These are phyloP conservation scores for Malurus leucopterus DNA, from an alignment of 2,797 vertebrate genomes.

Conservation along the genomic window DNA sequence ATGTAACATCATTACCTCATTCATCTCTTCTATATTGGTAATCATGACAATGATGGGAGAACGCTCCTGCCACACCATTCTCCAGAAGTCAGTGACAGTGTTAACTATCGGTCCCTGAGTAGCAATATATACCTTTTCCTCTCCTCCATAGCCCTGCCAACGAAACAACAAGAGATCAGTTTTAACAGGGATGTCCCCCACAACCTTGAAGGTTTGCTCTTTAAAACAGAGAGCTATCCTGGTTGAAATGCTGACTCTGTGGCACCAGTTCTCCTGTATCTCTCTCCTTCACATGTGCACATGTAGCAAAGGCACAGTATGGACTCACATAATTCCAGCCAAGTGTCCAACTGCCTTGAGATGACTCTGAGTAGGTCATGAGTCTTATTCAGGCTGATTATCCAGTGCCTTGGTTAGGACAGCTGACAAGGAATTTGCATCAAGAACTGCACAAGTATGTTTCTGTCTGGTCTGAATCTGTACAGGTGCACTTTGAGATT, in stretches of 20 bases:
- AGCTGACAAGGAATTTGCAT: neutral
- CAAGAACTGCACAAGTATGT: neutral
- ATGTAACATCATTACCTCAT: slow-evolving; percentile 81
- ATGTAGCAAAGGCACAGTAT: neutral
- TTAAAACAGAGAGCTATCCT: neutral
- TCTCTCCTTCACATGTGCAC: neutral
- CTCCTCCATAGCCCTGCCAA: slow-evolving; percentile 88
- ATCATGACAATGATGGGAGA: slow-evolving; percentile 97
- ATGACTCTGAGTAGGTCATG: neutral
- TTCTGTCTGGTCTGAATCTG: neutral
- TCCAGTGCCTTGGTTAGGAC: neutral
- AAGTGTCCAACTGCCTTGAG: neutral
- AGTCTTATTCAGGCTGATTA: neutral
- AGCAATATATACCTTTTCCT: slow-evolving; percentile 92
- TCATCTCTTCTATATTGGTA: slow-evolving; percentile 98
- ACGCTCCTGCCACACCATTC: slow-evolving; percentile 97
- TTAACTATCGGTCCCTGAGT: slow-evolving; percentile 98
- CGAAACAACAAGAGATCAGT: slow-evolving; percentile 32
- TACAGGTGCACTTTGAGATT: neutral
- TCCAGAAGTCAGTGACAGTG: slow-evolving; percentile 97
- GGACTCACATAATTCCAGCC: neutral
- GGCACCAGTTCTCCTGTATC: neutral
- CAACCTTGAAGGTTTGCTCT: neutral
- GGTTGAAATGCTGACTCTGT: neutral
- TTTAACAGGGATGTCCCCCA: neutral